Conservation (phyloP, 2,888 invertebrate genomes). For the Muscina levida region DNA sequence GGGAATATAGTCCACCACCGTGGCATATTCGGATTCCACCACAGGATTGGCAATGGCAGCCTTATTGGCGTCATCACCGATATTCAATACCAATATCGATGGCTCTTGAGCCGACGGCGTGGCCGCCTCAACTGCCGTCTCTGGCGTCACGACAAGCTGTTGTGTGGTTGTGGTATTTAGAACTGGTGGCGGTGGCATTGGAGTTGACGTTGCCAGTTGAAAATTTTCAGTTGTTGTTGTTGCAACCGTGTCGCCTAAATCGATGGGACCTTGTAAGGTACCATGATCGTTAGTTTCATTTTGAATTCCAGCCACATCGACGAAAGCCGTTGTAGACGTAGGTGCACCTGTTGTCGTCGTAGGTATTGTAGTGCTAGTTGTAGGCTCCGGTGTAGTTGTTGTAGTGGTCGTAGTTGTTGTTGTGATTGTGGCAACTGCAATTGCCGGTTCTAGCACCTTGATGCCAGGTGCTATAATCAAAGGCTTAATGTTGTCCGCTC, state of each 20-base stretch:
- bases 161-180: constrained; percentile 23
- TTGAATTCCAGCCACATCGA: constrained; percentile 9
- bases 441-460: constrained; percentile 60
- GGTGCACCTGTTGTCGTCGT: constrained; percentile 63
- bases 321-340: constrained; percentile 60
- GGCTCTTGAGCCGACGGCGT: constrained; percentile 41
- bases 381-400: constrained; percentile 64
- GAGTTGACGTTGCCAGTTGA: constrained; percentile 12
- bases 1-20: constrained; percentile 76
- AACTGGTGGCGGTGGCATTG: constrained; percentile 5
- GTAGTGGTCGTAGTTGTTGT: constrained; percentile 67
- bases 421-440: constrained; percentile 56
- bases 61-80: constrained; percentile 48
- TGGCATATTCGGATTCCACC: constrained; percentile 77
- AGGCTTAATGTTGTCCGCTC: constrained; percentile 71
- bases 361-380: constrained; percentile 63
- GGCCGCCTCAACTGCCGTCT: neutral
- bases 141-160: neutral
- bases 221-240: neutral
- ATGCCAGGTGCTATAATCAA: constrained; percentile 68
- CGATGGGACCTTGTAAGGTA: constrained; percentile 35
- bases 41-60: constrained; percentile 50
- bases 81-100: constrained; percentile 56
- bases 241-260: neutral
- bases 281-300: constrained; percentile 54